These are phyloP conservation scores for Apogon hyalosoma DNA, from an alignment of 2,797 vertebrate genomes.

Conservation along the genomic window DNA sequence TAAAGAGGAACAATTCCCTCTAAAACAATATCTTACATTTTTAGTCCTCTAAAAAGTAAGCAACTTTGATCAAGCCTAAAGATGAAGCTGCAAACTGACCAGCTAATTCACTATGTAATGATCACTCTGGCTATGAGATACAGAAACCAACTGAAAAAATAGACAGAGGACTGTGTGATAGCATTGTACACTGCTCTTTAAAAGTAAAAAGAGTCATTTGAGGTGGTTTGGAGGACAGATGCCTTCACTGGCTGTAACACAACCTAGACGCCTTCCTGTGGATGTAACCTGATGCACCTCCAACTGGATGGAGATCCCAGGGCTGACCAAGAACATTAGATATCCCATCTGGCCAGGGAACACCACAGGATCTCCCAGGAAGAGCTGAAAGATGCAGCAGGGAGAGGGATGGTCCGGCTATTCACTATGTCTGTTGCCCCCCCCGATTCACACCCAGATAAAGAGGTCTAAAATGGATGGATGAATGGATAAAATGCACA, in stretches of 20 bases:
- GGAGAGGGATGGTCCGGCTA: not conserved
- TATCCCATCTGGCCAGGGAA: constrained; percentile 33
- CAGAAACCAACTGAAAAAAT: not conserved
- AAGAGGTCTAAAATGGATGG: constrained; percentile 15
- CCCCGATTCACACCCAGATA: constrained; percentile 3
- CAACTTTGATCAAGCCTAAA: not conserved
- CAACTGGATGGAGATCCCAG: constrained; percentile 12
- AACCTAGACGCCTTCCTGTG: constrained; percentile 3
- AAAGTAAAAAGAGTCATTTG: not conserved
- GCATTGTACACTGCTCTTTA: not conserved
- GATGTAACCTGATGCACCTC: constrained; percentile 11
- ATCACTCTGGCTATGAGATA: not conserved
- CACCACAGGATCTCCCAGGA: constrained; percentile 6
- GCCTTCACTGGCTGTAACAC: not conserved
- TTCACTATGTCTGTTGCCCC: constrained; percentile 8
- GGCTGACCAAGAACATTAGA: constrained; percentile 30
- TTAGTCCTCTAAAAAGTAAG: too few relatives aligned
- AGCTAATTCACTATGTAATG: constrained; percentile 1
- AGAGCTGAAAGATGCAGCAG: not conserved
- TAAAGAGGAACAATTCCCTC: too few relatives aligned
- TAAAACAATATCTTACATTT: too few relatives aligned
- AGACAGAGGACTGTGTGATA: not conserved
- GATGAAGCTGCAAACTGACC: not conserved
- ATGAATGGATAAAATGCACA: constrained; percentile 6
- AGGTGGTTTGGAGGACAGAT: constrained; percentile 7